Evolutionary conservation across 2,888 invertebrate genomes (phyloP), one percentile per base, ranked within the genome.

Genomic region (Nomada goodeniana): DNA sequence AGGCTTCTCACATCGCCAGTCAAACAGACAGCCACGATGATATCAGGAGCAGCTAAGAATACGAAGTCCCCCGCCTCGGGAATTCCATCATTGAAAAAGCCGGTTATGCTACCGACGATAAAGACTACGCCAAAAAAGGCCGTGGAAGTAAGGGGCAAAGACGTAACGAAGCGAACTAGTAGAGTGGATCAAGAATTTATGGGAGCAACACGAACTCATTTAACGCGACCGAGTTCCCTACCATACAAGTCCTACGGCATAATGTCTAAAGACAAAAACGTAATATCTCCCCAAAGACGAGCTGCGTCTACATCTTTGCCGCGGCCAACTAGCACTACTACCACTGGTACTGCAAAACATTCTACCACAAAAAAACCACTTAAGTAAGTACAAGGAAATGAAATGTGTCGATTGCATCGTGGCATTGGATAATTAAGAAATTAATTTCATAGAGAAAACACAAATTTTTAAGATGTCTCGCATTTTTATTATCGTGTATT

Each of bases 1-100:
- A 94, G 97, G 79, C 96, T 96, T 1, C 96, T 97, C 84, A 96
- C 96, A 0, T 97, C 97, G 36, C 97, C 97, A 23, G 95, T 96
- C 4, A 95, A 96, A 87, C 96, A 96, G 20, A 94, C 94, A 94
- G 86, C 70, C 44, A 47, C 68, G 15, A 29, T 69, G 67, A 29
- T 69, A 67, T 23, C 73, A 36, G 68, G 72, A 44, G 11, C 65
- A 0, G 73, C 65, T 18, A 92, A 90, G 52, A 88, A 72, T 9
- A 81, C 86, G 2, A 92, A 91, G 70, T 91, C 91, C 9, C 90
- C 92, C 0, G 80, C 90, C 23, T 90, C 92, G 11, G 92, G 92
- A n/a, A 92, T 93, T 20, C 93, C 94, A 5, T 89, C 91, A 7
- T 84, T 92, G 29, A 93, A 93, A 80, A 94, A 93, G 85, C 88